Base-by-base conservation (phyloP, 2,113 vertebrate species). In the Choloepus hoffmanni region DNA sequence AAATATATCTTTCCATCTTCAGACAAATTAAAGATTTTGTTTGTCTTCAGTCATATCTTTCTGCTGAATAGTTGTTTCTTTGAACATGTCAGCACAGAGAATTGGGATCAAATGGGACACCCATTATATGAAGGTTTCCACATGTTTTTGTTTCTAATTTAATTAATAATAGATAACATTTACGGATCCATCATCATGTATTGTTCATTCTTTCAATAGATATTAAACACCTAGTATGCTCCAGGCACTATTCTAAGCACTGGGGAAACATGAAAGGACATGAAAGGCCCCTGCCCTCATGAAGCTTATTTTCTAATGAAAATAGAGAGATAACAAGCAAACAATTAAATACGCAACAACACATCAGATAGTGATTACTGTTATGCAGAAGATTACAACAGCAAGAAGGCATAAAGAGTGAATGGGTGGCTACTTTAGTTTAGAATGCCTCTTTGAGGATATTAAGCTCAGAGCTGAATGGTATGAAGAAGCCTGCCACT, bases 151-250 rank as follows among this genome's bases (percentile, higher is more conserved):
- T 45, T 90, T 90, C 65, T 70, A 92, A 82, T 36, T 43, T 23
- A 85, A 90, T 85, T 93, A 95, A 72, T 70, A 95, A 89, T 10
- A 76, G 36, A 24, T 45, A 93, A 67, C 7, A 33, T 73, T 48
- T 65, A 28, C 9, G 23, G n/a, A 74, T 13, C 24, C 85, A 45
- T 82, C 81, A 58, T 14, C 60, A 90, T 6, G 24, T 65, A 28
- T 45, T 28, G 28, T 13, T 76, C 85, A 85, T 55, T 90, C 18
- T 55, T 40, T 92, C 23, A 28, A 21, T 77, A 62, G 30, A 4
- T 36, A 87, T 21, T 74, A 43, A 74, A 50, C 24, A 76, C 45
- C 67, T 74, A 13, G 11, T 36, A 5, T 12, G 12, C 40, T 43
- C 40, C 19, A 45, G 72, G 67, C 40, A 79, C 23, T 65, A n/a